phyloP scores from a whole-genome alignment of 2,888 invertebrate genomes.

The Timema podura region DNA sequence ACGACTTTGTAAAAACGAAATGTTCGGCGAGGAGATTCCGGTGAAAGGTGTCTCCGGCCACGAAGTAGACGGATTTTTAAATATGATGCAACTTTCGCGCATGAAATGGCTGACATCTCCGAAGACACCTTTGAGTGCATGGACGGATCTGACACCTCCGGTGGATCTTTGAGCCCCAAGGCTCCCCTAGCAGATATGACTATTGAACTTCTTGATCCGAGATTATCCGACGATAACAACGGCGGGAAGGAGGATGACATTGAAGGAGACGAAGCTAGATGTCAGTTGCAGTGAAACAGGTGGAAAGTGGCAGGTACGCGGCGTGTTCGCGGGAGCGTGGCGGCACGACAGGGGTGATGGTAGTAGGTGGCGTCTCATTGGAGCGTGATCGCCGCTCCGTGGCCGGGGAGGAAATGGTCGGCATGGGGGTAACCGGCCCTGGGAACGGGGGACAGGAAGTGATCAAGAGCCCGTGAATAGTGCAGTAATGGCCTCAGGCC shows the following conservation, averaged over 20 bases:
- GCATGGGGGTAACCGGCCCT: too few relatives aligned
- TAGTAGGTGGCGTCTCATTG: too few relatives aligned
- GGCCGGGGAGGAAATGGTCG: too few relatives aligned
- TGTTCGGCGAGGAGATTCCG: not conserved
- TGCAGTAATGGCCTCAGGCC: too few relatives aligned
- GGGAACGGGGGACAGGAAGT: too few relatives aligned
- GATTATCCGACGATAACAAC: not conserved
- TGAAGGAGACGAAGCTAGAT: not conserved
- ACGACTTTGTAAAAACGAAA: not conserved
- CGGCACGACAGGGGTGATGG: too few relatives aligned
- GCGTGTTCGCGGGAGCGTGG: too few relatives aligned
- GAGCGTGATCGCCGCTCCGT: too few relatives aligned
- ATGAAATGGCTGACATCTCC: slow-evolving; percentile 3
- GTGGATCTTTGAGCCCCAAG: not conserved
- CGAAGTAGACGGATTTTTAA: not conserved
- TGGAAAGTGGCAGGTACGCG: too few relatives aligned
- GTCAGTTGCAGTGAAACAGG: too few relatives aligned
- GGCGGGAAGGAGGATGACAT: not conserved
- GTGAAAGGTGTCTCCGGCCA: not conserved
- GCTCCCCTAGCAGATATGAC: not conserved
- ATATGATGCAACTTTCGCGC: not conserved
- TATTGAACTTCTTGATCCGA: too few relatives aligned
- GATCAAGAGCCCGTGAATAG: too few relatives aligned
- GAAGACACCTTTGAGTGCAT: not conserved
- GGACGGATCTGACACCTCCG: not conserved